Evolutionary conservation across 1,140 invertebrate species (phyloP).

Genomic region (Dinothrombium tinctorium): DNA sequence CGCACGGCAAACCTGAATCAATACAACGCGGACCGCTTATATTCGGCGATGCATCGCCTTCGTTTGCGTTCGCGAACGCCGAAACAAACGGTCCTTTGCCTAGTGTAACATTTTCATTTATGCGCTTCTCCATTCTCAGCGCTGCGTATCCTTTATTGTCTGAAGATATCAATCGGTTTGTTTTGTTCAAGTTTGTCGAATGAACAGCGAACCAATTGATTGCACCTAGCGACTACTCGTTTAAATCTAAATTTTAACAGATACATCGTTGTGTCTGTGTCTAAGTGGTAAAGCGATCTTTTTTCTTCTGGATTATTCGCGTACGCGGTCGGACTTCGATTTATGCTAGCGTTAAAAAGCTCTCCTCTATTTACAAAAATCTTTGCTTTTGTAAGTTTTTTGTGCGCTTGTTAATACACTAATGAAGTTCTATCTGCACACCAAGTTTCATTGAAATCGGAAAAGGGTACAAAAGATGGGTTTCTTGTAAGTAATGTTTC

Average conservation of each 20-base stretch:
- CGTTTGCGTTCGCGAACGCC: constrained; percentile 24
- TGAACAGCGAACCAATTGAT: constrained; percentile 81
- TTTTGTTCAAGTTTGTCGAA: constrained; percentile 84
- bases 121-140: constrained; percentile 48
- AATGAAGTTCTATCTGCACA: too few relatives aligned
- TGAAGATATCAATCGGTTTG: constrained; percentile 58
- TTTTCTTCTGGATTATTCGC: constrained; percentile 54
- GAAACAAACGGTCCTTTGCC: constrained; percentile 23
- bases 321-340: constrained; percentile 66
- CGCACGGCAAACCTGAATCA: constrained; percentile 43
- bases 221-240: constrained; percentile 25
- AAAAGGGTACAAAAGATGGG: too few relatives aligned
- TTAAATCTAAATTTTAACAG: constrained; percentile 42
- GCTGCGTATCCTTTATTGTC: constrained; percentile 82
- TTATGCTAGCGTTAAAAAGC: constrained; percentile 57
- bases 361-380: constrained; percentile 36
- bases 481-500: too few relatives aligned
- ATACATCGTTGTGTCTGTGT: constrained; percentile 59
- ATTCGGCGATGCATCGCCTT: constrained; percentile 25
- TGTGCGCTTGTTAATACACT: too few relatives aligned
- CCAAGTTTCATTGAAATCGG: too few relatives aligned
- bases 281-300: constrained; percentile 45
- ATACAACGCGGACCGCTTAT: constrained; percentile 24
- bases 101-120: constrained; percentile 27
- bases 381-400: constrained; percentile 36